Evolutionary conservation across 2,888 invertebrate genomes (phyloP).

Genomic region (Podotricha telesiphe): DNA sequence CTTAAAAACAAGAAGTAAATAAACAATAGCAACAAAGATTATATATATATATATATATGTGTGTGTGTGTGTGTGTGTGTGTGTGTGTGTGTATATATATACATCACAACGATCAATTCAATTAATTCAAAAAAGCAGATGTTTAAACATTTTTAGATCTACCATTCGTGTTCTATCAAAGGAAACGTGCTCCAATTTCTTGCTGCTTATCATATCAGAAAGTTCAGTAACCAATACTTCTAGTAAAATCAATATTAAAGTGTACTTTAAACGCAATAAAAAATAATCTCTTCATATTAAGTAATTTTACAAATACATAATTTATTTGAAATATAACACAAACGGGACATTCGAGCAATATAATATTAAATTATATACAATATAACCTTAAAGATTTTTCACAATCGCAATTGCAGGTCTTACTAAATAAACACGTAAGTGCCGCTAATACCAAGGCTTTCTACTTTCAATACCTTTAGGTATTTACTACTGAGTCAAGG

Average conservation of each 20-base stretch:
- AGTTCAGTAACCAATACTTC: constrained; percentile 39
- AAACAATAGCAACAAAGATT: too few relatives aligned
- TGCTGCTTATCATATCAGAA: constrained; percentile 21
- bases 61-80: too few relatives aligned
- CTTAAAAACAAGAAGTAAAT: too few relatives aligned
- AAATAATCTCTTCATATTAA: background rate
- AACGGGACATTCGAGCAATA: constrained; percentile 1
- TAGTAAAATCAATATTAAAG: constrained; percentile 47
- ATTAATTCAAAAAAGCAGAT: background rate
- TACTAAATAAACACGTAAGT: constrained; percentile 65
- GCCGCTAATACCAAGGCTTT: constrained; percentile 78
- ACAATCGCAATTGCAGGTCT: constrained; percentile 59
- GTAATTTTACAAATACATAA: too few relatives aligned
- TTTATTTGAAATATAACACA: background rate
- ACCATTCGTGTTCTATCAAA: constrained; percentile 63
- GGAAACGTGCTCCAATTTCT: constrained; percentile 68
- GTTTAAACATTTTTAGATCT: constrained; percentile 23
- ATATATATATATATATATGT: too few relatives aligned
- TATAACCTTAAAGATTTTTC: constrained; percentile 55
- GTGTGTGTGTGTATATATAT: too few relatives aligned
- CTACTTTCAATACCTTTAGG: constrained; percentile 66
- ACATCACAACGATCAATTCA: background rate
- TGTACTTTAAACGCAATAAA: background rate
- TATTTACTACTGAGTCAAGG: constrained; percentile 32
- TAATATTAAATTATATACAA: background rate